Evolutionary conservation across 2,888 invertebrate species (phyloP), one percentile per base, ranked within the genome.

Genomic region (Phorcus lineatus): DNA sequence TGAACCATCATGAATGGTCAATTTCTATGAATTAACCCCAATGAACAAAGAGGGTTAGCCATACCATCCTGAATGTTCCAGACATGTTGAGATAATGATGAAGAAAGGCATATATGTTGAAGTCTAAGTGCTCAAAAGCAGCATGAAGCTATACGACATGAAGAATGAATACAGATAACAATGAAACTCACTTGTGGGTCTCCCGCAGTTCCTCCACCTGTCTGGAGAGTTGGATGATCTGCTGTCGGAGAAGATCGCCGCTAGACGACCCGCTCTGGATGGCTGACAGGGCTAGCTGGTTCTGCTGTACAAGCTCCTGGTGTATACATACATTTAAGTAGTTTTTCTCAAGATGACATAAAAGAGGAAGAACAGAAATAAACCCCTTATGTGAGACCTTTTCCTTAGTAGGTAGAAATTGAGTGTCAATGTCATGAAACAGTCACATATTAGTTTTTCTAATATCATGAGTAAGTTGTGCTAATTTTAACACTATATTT

Each of bases 241-340:
- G 90, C 55, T 90, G 87, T 36, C 90, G 87, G 31, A 92, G 85
- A 0, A 54, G 40, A 19, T 92, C 91, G 53, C 94, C 93, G 47
- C 93, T 93, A 7, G 93, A 92, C 9, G 93, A 92, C 40, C 94
- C 94, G 70, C 94, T 94, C 85, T 94, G 94, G 24, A 94, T 93
- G 9, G 94, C 94, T 76, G 93, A 93, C 88, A 94, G 93, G 19
- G 94, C 94, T 40, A 94, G 91, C 82, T 94, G 93, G 76, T 94
- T 94, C 74, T 94, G 94, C 79, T 91, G 93, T 77, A 94, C 93
- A 78, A 94, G 85, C 87, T 94, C 94, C 94, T 94, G 78, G 52
- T 78, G 16, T 28, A 52, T 74, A 19, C 47, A 74, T 24, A 70
- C 31, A 70, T 47, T 1, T 13, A 13, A 1, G 13, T 11, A 11